Evolutionary conservation across 2,888 invertebrate species (phyloP).

Genomic region (Drosophila phalerata): DNA sequence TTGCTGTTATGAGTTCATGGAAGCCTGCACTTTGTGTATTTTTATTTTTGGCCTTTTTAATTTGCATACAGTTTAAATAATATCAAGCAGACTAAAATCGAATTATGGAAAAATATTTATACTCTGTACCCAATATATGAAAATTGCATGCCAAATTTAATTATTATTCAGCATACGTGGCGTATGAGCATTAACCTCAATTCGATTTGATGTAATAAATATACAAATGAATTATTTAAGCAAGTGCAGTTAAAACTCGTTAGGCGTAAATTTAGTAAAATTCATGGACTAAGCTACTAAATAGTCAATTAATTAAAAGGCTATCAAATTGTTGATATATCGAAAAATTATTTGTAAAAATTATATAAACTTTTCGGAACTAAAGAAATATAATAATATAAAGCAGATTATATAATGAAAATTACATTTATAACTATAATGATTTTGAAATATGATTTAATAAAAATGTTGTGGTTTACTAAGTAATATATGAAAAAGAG

Average conservation of each 20-base stretch:
- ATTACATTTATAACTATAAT: background rate
- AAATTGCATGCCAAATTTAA: slow-evolving; percentile 23
- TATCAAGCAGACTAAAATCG: background rate
- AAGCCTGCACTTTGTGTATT: background rate
- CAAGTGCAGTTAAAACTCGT: slow-evolving; percentile 22
- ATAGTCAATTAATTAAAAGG: slow-evolving; percentile 11
- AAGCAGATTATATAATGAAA: background rate
- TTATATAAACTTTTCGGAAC: background rate
- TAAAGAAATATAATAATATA: background rate
- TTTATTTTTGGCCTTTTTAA: background rate
- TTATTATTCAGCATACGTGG: slow-evolving; percentile 27
- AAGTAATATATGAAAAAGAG: too few relatives aligned
- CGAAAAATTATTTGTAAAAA: background rate
- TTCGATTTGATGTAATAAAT: slow-evolving; percentile 33
- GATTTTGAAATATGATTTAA: too few relatives aligned
- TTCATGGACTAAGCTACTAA: slow-evolving; percentile 17
- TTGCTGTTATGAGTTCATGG: background rate
- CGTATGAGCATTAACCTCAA: slow-evolving; percentile 14
- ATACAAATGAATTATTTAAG: slow-evolving; percentile 30
- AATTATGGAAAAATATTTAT: background rate
- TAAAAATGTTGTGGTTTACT: too few relatives aligned
- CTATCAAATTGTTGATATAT: background rate
- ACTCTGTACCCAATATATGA: slow-evolving; percentile 3
- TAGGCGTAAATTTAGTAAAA: background rate
- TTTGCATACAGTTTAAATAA: background rate